Base-by-base conservation (phyloP, 2,797 vertebrate genomes). In the Phataginus tetradactyla region DNA sequence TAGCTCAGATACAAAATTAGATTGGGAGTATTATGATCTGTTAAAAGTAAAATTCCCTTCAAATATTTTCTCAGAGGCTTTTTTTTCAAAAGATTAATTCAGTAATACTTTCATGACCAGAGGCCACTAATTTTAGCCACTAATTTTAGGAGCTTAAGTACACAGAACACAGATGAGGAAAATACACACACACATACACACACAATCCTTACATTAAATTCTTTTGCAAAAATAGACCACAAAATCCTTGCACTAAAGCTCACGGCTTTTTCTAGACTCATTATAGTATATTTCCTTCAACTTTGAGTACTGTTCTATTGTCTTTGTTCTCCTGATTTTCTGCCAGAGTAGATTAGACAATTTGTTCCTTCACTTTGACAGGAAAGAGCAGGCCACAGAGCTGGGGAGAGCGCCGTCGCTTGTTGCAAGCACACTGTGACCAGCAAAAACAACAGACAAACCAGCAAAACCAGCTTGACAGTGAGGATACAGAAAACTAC, bases 31-130 rank as follows among this genome's bases (percentile, higher is more conserved):
- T 10, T 34, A 77, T 72, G 32, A 79, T 75, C 51, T 49, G 21
- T 61, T 96, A 37, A 59, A 77, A 86, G 72, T 85, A 79, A 69
- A 88, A 92, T 71, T 80, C 18, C 25, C 20, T 61, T 86, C 37
- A 89, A 69, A 93, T 71, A 59, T 64, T 89, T 96, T 71, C 69
- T 80, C 8, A 61, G 20, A 88, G n/a, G 51, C 32, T 66, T 63
- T 49, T 92, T 92, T 81, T 83, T 32, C 57, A 51, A 53, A 93
- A 91, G 14, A 9, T 85, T 81, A 96, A 15, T 72, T 86, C 25
- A 81, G 23, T 77, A 69, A 86, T 74, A 79, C 20, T 75, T 79
- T 55, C 39, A 64, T 75, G 75, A 79, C 0, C 14, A 57, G 5
- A 84, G 23, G 25, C 37, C 17, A 61, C 11, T 79, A 74, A 69